A percentile compares a stretch with the other conserved stretches of the same genome.
phyloP scores from a whole-genome alignment of 1,140 invertebrate genomes.

The Tetragnatha versicolor region DNA sequence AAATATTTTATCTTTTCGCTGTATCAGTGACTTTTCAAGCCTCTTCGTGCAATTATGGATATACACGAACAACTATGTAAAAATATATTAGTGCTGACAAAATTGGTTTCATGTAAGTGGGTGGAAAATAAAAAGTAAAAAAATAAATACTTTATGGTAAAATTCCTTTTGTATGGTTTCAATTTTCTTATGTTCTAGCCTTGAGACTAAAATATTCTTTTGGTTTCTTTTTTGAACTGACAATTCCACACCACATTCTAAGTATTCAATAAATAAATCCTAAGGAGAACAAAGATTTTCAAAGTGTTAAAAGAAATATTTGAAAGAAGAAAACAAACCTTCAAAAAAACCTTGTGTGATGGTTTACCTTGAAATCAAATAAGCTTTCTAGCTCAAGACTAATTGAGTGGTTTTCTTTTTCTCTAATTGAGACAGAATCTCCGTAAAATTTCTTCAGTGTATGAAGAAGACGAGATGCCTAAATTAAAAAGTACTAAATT shows the following conservation, averaged over 20 bases:
- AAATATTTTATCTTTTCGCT: too few relatives aligned
- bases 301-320: too few relatives aligned
- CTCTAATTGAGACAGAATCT: background rate
- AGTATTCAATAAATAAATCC: conserved; percentile 1
- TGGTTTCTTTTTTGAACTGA: conserved; percentile 2
- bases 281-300: background rate
- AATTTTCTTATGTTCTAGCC: background rate
- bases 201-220: background rate
- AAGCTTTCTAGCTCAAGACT: background rate
- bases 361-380: background rate
- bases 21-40: too few relatives aligned
- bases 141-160: background rate
- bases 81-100: background rate
- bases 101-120: background rate
- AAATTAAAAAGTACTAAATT: background rate
- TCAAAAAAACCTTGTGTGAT: too few relatives aligned
- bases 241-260: background rate
- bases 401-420: background rate
- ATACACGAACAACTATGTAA: background rate
- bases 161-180: background rate
- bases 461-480: background rate
- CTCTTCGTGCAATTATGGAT: too few relatives aligned
- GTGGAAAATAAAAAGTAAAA: background rate
- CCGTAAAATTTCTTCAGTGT: background rate
- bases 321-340: too few relatives aligned